Evolutionary conservation across 2,113 vertebrate species (phyloP).

Genomic region (Vidua chalybeata): DNA sequence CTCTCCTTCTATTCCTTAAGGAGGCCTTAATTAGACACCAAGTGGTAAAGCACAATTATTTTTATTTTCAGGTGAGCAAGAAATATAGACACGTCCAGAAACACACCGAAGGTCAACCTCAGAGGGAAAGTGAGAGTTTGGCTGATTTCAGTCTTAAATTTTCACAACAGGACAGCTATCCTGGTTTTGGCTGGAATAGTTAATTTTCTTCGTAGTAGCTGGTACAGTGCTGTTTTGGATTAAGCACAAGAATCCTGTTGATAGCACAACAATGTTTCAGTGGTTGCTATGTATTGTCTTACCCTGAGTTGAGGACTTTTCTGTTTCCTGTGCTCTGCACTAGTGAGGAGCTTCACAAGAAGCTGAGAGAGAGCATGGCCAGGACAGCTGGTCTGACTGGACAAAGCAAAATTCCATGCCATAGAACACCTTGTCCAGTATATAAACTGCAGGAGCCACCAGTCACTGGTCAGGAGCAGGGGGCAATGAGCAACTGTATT

Average conservation of each 20-base stretch:
- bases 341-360: background rate
- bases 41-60: background rate
- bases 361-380: background rate
- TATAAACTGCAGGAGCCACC: background rate
- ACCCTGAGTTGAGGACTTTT: background rate
- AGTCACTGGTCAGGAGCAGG: background rate
- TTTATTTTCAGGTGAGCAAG: background rate
- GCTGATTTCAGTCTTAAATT: background rate
- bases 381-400: background rate
- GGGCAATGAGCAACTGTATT: background rate
- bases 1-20: background rate
- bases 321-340: background rate
- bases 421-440: background rate
- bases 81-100: background rate
- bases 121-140: background rate
- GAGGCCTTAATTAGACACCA: background rate
- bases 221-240: background rate
- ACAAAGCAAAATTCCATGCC: background rate
- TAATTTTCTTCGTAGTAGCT: background rate
- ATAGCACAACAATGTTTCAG: background rate
- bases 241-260: background rate
- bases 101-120: background rate
- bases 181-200: background rate
- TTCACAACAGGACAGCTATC: background rate
- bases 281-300: background rate